phyloP scores from a whole-genome alignment of 2,113 vertebrate species.

The Hemichromis elongatus region DNA sequence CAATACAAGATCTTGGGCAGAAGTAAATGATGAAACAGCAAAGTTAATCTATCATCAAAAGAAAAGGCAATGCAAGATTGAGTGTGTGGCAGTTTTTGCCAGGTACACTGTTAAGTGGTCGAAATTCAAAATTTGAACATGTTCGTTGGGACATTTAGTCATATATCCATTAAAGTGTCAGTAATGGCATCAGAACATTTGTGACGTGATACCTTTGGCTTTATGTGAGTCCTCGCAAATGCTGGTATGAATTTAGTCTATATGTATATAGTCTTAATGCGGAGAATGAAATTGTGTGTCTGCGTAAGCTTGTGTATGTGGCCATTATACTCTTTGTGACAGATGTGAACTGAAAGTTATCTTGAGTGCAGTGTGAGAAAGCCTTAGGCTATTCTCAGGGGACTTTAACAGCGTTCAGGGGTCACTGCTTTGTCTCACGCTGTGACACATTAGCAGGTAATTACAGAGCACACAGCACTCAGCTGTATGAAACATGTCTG shows the following conservation, averaged over 20 bases:
- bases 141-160: background rate
- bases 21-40: background rate
- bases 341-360: constrained; percentile 23
- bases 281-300: background rate
- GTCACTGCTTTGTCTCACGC: constrained; percentile 42
- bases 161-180: background rate
- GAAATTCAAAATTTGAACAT: background rate
- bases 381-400: constrained; percentile 22
- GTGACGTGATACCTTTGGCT: background rate
- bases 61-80: background rate
- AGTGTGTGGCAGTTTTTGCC: background rate
- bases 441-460: constrained; percentile 61
- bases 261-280: background rate
- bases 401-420: constrained; percentile 28
- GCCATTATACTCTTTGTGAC: background rate
- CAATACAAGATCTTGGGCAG: background rate
- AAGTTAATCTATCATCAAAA: background rate
- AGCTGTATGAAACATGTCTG: constrained; percentile 31
- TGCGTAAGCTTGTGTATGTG: background rate
- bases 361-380: constrained; percentile 1
- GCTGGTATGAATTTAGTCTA: background rate
- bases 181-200: background rate
- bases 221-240: background rate
- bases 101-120: background rate
- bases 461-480: constrained; percentile 37